Percentiles rank a stretch among this genome's conserved stretches.
Conservation (phyloP, 2,797 vertebrate species). For the Eidolon dupreanum region DNA sequence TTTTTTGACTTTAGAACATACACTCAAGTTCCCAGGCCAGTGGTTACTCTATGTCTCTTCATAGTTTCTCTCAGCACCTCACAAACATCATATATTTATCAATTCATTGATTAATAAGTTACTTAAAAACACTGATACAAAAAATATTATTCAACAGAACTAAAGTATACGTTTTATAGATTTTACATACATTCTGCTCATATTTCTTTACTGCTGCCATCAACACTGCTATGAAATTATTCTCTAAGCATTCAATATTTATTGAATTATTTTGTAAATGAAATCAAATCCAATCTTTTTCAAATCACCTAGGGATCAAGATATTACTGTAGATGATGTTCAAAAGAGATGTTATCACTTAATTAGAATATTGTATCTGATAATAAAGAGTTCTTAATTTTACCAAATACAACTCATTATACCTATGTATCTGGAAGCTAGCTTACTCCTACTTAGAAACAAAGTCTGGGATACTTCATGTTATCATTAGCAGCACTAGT, state of each 20-base stretch:
- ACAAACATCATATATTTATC: background rate
- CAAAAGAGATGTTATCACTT: background rate
- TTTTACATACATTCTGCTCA: background rate
- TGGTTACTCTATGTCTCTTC: background rate
- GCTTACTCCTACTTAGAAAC: background rate
- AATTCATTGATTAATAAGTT: background rate
- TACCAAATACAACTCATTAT: background rate
- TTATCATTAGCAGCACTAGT: background rate
- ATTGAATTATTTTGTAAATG: background rate
- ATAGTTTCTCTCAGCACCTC: background rate
- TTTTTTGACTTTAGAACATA: background rate
- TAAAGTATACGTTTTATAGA: background rate
- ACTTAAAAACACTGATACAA: background rate
- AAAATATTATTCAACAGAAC: background rate
- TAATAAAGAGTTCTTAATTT: background rate
- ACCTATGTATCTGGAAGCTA: background rate
- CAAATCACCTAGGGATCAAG: background rate
- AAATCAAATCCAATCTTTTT: background rate
- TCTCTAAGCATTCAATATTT: background rate
- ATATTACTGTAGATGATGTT: background rate
- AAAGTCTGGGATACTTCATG: background rate
- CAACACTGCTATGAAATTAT: background rate
- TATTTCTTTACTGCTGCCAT: background rate
- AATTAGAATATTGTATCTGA: background rate
- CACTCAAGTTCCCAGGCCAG: background rate